Percentiles rank a stretch among this genome's conserved stretches.
phyloP scores from a whole-genome alignment of 2,888 invertebrate species.

The Tenthredo amoena region DNA sequence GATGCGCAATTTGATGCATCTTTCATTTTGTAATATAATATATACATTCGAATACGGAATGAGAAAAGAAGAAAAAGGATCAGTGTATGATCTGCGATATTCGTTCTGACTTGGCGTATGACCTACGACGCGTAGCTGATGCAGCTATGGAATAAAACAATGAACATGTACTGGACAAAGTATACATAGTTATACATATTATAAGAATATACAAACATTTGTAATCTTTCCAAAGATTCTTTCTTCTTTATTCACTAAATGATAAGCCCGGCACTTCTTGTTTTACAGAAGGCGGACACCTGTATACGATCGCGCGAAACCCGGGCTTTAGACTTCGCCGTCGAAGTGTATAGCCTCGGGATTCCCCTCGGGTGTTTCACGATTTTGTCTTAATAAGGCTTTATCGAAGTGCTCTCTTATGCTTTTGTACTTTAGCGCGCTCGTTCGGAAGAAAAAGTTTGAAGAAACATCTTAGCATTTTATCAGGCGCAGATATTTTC shows the following conservation, averaged over 20 bases:
- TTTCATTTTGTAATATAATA: constrained; percentile 68
- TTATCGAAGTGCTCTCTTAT: constrained; percentile 13
- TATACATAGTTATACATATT: constrained; percentile 33
- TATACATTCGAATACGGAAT: background rate
- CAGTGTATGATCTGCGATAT: constrained; percentile 18
- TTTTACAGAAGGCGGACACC: background rate
- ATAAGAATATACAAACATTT: constrained; percentile 49
- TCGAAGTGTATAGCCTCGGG: background rate
- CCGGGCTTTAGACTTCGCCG: background rate
- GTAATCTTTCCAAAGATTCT: constrained; percentile 46
- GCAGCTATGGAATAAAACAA: background rate
- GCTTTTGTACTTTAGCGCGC: background rate
- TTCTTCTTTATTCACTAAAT: background rate
- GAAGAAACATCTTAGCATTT: constrained; percentile 8
- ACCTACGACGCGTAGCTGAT: constrained; percentile 13
- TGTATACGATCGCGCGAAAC: background rate
- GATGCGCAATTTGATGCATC: constrained; percentile 61
- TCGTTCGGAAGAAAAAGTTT: background rate
- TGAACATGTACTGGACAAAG: constrained; percentile 38
- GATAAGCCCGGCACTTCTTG: background rate
- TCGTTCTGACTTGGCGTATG: background rate
- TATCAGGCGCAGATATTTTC: background rate
- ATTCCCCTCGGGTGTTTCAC: background rate
- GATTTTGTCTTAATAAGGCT: constrained; percentile 23
- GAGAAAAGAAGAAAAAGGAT: background rate